Percentiles rank a stretch among this genome's conserved stretches.
Evolutionary conservation across 2,888 invertebrate genomes (phyloP).

Genomic region (Parascotia fuliginaria): DNA sequence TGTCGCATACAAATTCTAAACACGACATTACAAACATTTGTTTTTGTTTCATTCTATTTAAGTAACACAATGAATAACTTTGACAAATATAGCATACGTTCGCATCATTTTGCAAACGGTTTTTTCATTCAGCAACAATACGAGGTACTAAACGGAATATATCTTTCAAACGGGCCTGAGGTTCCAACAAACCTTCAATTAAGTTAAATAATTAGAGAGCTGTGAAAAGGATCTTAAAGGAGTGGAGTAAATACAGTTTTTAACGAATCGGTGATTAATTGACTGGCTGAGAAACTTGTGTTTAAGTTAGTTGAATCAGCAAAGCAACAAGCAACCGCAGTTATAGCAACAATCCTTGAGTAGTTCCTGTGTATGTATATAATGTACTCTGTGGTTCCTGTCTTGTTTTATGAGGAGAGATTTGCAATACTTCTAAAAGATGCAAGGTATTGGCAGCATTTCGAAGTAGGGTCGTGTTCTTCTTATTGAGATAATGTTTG

Average conservation of each 20-base stretch:
- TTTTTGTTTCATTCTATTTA: background rate
- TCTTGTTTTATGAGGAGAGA: too few relatives aligned
- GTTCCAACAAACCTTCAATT: slow-evolving; percentile 57
- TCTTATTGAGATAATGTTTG: too few relatives aligned
- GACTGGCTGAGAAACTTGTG: slow-evolving; percentile 16
- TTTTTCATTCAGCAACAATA: slow-evolving; percentile 31
- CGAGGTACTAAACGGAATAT: slow-evolving; percentile 24
- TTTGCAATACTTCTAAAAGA: too few relatives aligned
- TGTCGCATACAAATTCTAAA: background rate
- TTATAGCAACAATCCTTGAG: too few relatives aligned
- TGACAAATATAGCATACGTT: background rate
- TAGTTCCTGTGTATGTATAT: too few relatives aligned
- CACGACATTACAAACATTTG: background rate
- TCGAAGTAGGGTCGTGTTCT: too few relatives aligned
- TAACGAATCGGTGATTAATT: slow-evolving; percentile 33
- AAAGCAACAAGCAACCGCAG: too few relatives aligned
- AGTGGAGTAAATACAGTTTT: slow-evolving; percentile 38
- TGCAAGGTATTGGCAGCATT: too few relatives aligned
- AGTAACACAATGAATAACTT: background rate
- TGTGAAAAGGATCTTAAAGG: slow-evolving; percentile 36
- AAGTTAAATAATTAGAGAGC: slow-evolving; percentile 59
- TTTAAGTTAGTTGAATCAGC: too few relatives aligned
- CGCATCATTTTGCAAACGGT: slow-evolving; percentile 25
- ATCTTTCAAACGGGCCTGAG: slow-evolving; percentile 21
- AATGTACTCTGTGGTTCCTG: too few relatives aligned